Evolutionary conservation across 2,797 vertebrate species (phyloP), one percentile per base, ranked within the genome.

Genomic region (Tiaroga cobitis): DNA sequence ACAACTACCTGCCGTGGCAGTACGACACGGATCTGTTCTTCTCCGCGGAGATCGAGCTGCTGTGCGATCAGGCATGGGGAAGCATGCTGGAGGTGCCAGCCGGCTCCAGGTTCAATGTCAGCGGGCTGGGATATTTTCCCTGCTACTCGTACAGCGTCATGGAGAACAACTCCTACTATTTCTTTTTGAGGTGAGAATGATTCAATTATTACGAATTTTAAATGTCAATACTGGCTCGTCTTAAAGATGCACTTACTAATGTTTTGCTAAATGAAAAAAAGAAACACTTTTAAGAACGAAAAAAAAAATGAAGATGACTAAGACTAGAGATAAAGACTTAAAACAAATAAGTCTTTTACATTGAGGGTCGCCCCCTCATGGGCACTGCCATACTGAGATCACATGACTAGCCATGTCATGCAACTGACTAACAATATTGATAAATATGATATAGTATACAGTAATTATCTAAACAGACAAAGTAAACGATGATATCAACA

Each of bases 11-110:
- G 89, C 95, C 95, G 19, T 96, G 95, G 95, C 94, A 95, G 88
- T 91, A 95, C 86, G 93, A 95, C 91, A 91, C 94, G 6, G 95
- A 95, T 86, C 93, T 96, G 46, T 94, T 96, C 75, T 97, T 93
- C 90, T 94, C 95, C 4, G 96, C 96, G 0, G 96, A 96, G 93
- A 95, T 97, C 73, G 96, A 96, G 94, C 92, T 96, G 88, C 91
- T 94, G 86, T 96, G 96, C 88, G 96, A 96, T 90, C 96, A 96
- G 92, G 95, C 96, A 37, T 97, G 96, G 96, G 96, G 96, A 70
- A 96, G 95, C 92, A 97, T 96, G 96, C 89, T 97, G 92, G 96
- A 96, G 93, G 94, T 97, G 41, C 96, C 96, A 3, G 93, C 95
- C 2, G 96, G 96, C 3, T 96, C 96, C 89, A 92, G 95, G 90